phyloP scores from a whole-genome alignment of 2,113 vertebrate species.

The Ceyx melanurus region DNA sequence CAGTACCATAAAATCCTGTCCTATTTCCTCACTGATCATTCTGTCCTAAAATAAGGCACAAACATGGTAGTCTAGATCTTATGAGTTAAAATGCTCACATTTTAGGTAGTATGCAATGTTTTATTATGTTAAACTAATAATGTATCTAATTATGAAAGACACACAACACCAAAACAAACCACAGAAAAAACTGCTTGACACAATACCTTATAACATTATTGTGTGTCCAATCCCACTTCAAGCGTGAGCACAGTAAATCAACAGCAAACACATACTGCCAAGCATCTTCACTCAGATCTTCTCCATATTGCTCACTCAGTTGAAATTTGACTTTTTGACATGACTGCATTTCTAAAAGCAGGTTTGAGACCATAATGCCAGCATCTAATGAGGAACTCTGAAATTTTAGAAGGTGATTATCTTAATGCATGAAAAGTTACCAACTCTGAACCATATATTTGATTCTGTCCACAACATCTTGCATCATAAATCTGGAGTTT shows the following conservation, averaged over 20 bases:
- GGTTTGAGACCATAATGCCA: slow-evolving; percentile 79
- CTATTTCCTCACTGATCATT: background rate
- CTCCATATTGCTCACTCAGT: slow-evolving; percentile 78
- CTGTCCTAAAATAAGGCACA: background rate
- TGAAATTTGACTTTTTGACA: slow-evolving; percentile 81
- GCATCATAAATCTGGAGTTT: background rate
- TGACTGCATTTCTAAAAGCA: slow-evolving; percentile 80
- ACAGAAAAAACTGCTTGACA: background rate
- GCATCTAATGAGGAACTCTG: slow-evolving; percentile 85
- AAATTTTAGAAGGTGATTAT: slow-evolving; percentile 15
- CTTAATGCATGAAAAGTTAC: background rate
- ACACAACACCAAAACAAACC: background rate
- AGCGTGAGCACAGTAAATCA: slow-evolving; percentile 87
- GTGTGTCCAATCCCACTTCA: slow-evolving; percentile 92
- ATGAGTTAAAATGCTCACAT: background rate
- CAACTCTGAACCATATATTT: background rate
- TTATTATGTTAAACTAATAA: background rate
- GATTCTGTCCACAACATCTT: background rate
- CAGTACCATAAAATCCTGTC: background rate
- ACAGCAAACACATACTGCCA: slow-evolving; percentile 84
- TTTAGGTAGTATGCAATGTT: background rate
- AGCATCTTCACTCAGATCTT: slow-evolving; percentile 80
- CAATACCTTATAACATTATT: slow-evolving; percentile 86
- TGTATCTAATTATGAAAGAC: background rate
- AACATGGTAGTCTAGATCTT: background rate